Base-by-base conservation (phyloP, 2,888 invertebrate genomes). In the Lomographa bimaculata region DNA sequence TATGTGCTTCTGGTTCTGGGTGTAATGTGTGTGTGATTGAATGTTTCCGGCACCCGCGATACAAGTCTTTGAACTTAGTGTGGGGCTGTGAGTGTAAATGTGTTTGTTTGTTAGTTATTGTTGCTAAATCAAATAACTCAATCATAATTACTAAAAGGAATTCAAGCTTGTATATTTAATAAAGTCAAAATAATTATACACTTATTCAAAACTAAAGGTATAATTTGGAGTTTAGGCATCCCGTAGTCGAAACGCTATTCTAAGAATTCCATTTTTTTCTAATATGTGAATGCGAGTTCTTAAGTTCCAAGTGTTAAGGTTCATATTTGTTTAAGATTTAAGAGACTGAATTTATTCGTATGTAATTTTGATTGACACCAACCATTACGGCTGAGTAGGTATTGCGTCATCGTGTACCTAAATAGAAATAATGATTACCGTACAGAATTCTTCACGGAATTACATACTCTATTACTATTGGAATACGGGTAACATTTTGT, bases 281-380 rank as follows among this genome's bases (percentile, higher is more conserved):
- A 14, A 14, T 14, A 14, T 14, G 2, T 4, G 14, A 14, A 3
- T 4, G 14, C 4, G 4, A 14, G 36, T 35, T 49, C 57, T 48
- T 53, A 54, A 50, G 40, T 18, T 18, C 14, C 3, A 12, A 12
- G 10, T 2, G 8, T 12, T 49, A 54, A 33, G 33, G 28, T 47
- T 24, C 25, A 38, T 42, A 48, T 43, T 45, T 39, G 30, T 48
- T 44, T 32, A 50, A 46, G 40, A 62, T 63, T 67, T 57, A 44
- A 54, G 57, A 67, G 56, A 64, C 64, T 71, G 68, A 75, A 79
- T 79, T 84, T 78, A 81, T 78, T 71, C 70, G 73, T 74, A 66
- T 79, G 75, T 86, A 85, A 86, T 86, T 89, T 87, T 89, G 87
- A 87, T 87, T 89, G 87, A 89, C 87, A 87, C 79, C 81, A 68